A percentile compares a stretch with the other conserved stretches of the same genome.
Evolutionary conservation across 2,888 invertebrate genomes (phyloP).

Genomic region (Pandemis corylana): DNA sequence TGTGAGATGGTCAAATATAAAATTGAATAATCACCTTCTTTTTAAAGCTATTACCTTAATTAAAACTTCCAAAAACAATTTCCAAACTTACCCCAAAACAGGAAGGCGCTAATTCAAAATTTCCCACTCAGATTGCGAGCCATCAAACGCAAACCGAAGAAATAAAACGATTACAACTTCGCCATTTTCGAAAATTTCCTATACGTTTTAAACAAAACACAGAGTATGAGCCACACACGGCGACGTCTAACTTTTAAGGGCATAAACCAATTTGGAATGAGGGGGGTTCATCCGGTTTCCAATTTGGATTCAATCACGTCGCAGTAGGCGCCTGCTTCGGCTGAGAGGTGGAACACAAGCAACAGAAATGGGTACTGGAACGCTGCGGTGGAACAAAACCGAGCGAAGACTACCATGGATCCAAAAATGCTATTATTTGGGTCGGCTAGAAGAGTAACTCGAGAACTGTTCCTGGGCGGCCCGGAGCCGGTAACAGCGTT

Average conservation of each 20-base stretch:
- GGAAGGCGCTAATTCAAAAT: neutral
- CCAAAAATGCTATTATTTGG: too few relatives aligned
- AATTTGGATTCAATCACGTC: constrained; percentile 61
- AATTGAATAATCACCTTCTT: too few relatives aligned
- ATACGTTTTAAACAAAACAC: constrained; percentile 27
- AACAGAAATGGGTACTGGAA: constrained; percentile 41
- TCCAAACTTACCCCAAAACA: neutral
- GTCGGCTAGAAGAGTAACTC: too few relatives aligned
- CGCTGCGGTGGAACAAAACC: neutral
- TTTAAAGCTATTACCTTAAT: neutral
- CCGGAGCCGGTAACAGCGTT: too few relatives aligned
- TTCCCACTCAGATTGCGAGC: neutral
- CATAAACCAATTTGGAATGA: constrained; percentile 48
- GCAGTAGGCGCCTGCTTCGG: constrained; percentile 52
- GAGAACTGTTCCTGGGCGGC: too few relatives aligned
- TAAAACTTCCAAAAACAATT: neutral
- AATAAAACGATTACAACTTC: constrained; percentile 23
- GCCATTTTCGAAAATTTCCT: constrained; percentile 24
- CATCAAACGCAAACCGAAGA: neutral
- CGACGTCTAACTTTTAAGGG: constrained; percentile 36
- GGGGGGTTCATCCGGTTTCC: constrained; percentile 57
- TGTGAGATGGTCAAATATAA: too few relatives aligned
- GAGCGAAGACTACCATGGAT: too few relatives aligned
- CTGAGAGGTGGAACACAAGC: constrained; percentile 50
- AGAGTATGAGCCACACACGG: constrained; percentile 30